Base-by-base conservation (phyloP, 2,113 vertebrate species). In the Andinoacara biseriatus region DNA sequence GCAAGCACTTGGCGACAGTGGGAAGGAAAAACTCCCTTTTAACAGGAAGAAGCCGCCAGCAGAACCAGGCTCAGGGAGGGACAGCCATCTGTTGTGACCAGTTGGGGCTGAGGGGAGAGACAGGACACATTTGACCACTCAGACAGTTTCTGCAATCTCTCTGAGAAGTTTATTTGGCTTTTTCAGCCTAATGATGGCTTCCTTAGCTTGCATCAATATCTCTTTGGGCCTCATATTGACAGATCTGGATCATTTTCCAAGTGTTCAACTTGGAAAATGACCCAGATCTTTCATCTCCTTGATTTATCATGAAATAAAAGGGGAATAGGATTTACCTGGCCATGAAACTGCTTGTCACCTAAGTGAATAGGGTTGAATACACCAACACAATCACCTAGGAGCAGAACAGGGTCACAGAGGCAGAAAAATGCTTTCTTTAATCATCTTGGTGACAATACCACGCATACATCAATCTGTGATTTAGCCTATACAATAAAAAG, bases 361-460 rank as follows among this genome's bases (percentile, higher is more conserved):
- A 26, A 29, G 62, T 88, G 54, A 86, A 79, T n/a, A 60, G 57
- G 58, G 17, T 49, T 69, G 49, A 69, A 46, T 69, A 24, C 24
- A 49, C 26, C 40, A 29, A 69, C 40, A 20, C 40, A 69, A 69
- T 46, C 24, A 1, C 63, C 63, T 49, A 24, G 46, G 40, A 49
- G 43, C 9, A 26, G 15, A 29, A 69, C 29, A 49, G 40, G 40
- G 40, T 49, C 43, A 18, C 20, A 10, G 65, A 69, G 24, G 65
- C 63, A 74, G 29, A 35, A 33, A 57, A 60, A 57, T 69, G 20
- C 72, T 82, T 81, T 82, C 43, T 83, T 88, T 85, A 76, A 35
- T 11, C 1, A 18, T 62, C 81, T 33, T 77, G 14, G 43, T 75
- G 61, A 24, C 56, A 59, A 26, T 49, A 74, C 1, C 26, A 60